phyloP scores from a whole-genome alignment of 2,797 vertebrate genomes.

The Yasuhikotakia modesta region DNA sequence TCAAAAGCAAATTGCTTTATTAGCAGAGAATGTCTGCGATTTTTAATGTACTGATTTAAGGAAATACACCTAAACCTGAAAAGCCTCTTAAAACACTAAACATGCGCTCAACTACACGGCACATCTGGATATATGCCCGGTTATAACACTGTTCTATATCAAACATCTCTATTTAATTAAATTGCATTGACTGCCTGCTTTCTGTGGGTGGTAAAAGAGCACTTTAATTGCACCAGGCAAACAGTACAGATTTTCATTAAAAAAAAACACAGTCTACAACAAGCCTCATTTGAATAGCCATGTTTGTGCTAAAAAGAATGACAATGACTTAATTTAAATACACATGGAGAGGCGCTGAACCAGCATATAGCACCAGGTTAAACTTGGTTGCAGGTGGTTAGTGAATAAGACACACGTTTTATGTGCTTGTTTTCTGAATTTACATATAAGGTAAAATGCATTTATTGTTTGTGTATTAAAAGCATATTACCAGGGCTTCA shows the following conservation, averaged over 20 bases:
- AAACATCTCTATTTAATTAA: background rate
- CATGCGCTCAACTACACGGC: background rate
- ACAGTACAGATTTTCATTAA: background rate
- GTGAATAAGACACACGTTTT: background rate
- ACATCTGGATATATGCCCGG: background rate
- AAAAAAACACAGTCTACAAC: background rate
- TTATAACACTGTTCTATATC: background rate
- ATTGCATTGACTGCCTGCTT: background rate
- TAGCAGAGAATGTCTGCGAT: background rate
- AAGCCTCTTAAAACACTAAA: background rate
- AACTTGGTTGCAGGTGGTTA: background rate
- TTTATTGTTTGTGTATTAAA: background rate
- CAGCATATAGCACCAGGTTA: background rate
- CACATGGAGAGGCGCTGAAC: background rate
- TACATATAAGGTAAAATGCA: background rate
- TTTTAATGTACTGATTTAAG: background rate
- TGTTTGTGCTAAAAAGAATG: conserved; percentile 1
- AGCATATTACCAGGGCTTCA: background rate
- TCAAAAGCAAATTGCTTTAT: background rate
- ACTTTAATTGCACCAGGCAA: background rate
- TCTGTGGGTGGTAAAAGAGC: background rate
- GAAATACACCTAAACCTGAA: background rate
- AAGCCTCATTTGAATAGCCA: background rate
- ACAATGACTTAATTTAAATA: background rate
- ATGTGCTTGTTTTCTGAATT: background rate